Base-by-base conservation (phyloP, 2,888 invertebrate species). In the Stenodema calcarata region DNA sequence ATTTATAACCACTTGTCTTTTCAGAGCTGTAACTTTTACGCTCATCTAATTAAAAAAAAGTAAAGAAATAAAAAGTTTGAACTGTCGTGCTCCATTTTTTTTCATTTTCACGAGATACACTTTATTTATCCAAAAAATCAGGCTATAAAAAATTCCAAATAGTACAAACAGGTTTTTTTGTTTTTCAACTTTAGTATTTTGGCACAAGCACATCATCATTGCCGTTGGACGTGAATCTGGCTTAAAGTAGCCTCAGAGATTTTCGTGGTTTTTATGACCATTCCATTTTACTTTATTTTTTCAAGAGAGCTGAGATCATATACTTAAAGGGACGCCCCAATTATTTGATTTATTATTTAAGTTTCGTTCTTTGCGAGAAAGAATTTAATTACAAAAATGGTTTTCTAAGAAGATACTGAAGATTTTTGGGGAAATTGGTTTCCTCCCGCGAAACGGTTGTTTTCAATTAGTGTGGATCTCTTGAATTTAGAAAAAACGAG, bases 271-370 rank as follows among this genome's bases (percentile, higher is more conserved):
- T 9, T 12, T 35, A 69, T 23, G 42, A 42, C 23, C 4, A 35
- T 76, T 35, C 11, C 41, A 4, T 14, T 44, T 78, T 44, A 23
- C 9, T 62, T 62, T 7, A 23, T 76, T 44, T 30, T 35, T 9
- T 75, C 41, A 4, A 78, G 78, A 78, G 78, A 44, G 78, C 78
- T 78, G 78, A 78, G 78, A 78, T 78, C 78, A 78, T 78, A 18
- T n/a, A 18, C 6, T 4, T 35, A 35, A 35, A 41, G 44, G 78
- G 44, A 78, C 42, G 78, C 27, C 78, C 42, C 44, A 23, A 62
- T 44, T 23, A 44, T 78, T 44, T 78, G 44, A 78, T 44, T 44
- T 76, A 54, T n/a, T n/a, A 50, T 50, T 14, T 50, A 50, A 3
- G 2, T 54, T 54, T 62, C 23, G 18, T 18, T 62, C 12, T 23